Evolutionary conservation across 2,113 vertebrate genomes (phyloP).

Genomic region (Perca schrenkii): DNA sequence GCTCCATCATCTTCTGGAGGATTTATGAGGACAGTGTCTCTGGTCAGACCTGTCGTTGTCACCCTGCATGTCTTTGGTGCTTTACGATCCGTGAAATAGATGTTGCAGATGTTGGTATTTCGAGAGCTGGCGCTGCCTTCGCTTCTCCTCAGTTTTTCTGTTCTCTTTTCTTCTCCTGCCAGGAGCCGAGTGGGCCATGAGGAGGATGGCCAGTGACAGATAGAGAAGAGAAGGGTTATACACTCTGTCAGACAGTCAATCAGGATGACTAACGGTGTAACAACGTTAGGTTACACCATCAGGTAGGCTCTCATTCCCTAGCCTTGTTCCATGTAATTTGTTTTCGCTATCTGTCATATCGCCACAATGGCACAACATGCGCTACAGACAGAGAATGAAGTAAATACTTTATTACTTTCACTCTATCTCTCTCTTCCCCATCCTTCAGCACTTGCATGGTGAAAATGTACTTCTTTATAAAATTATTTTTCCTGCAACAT

Average conservation of each 20-base stretch:
- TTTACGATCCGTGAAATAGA: slow-evolving; percentile 76
- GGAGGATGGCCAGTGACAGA: slow-evolving; percentile 44
- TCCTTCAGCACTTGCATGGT: neutral
- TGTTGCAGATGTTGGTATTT: slow-evolving; percentile 50
- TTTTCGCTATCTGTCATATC: slow-evolving; percentile 38
- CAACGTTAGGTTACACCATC: slow-evolving; percentile 39
- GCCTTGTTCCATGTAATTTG: slow-evolving; percentile 46
- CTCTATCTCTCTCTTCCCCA: slow-evolving; percentile 5
- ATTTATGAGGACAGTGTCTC: slow-evolving; percentile 57
- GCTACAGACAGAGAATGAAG: slow-evolving; percentile 6
- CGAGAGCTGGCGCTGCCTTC: slow-evolving; percentile 3
- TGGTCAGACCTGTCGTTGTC: slow-evolving; percentile 54
- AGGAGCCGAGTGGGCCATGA: slow-evolving; percentile 21
- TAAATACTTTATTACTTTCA: slow-evolving; percentile 28
- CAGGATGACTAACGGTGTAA: slow-evolving; percentile 54
- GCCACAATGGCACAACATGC: neutral
- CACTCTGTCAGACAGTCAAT: slow-evolving; percentile 58
- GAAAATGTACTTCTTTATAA: neutral
- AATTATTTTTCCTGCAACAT: neutral
- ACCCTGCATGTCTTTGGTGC: slow-evolving; percentile 59
- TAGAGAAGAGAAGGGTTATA: slow-evolving; percentile 53
- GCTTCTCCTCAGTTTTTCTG: neutral
- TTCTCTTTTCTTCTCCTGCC: slow-evolving; percentile 10
- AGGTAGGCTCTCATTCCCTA: slow-evolving; percentile 38
- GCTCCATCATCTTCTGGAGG: slow-evolving; percentile 44